Percentiles rank a stretch among this genome's conserved stretches.
These are phyloP conservation scores for Vicugna pacos DNA, from an alignment of 2,113 vertebrate species.

Conservation along the genomic window DNA sequence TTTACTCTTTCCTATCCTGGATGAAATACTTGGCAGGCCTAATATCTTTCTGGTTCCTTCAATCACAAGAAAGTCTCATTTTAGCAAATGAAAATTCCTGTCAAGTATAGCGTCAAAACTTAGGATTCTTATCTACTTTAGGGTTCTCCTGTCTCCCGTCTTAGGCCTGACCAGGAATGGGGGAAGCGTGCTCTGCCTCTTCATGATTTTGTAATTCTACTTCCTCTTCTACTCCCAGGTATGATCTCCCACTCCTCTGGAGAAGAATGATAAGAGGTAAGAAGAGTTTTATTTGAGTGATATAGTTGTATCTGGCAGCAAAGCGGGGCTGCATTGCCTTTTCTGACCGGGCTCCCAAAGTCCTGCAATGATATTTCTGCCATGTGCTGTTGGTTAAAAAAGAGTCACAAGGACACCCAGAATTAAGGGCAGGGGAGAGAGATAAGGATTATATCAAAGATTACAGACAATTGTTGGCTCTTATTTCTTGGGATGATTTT, in stretches of 20 bases:
- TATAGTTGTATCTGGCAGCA: neutral
- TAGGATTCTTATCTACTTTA: neutral
- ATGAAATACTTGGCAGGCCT: neutral
- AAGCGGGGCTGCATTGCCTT: neutral
- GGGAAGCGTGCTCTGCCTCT: neutral
- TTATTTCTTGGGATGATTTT: neutral
- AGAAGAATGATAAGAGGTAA: neutral
- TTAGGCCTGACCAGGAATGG: neutral
- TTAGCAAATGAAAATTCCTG: neutral
- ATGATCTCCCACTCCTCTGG: neutral
- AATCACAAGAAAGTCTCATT: neutral
- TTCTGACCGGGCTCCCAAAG: neutral
- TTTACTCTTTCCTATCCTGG: neutral
- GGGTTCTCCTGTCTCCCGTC: neutral
- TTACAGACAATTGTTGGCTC: neutral
- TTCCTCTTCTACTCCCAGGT: neutral
- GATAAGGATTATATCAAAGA: neutral
- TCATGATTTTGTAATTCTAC: neutral
- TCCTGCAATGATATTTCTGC: neutral
- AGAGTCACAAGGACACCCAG: neutral
- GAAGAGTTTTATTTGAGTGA: neutral
- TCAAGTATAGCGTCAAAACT: neutral
- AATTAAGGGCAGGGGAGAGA: neutral
- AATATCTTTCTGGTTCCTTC: neutral
- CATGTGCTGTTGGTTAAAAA: neutral